Evolutionary conservation across 2,888 invertebrate genomes (phyloP).

Genomic region (Isoperla grammatica): DNA sequence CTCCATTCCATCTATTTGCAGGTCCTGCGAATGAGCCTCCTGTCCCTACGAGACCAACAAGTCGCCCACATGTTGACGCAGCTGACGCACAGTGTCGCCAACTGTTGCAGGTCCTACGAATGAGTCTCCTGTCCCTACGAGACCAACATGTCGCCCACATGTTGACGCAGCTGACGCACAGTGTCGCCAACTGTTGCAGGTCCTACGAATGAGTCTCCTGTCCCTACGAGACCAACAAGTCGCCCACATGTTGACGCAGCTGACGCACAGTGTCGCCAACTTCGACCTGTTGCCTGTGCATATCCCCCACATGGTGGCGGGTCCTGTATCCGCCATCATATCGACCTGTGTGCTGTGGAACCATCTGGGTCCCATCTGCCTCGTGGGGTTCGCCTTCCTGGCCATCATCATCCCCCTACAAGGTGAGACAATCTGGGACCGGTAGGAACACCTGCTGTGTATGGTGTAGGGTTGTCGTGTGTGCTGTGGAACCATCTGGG

Average conservation of each 20-base stretch:
- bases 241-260: background rate
- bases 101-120: conserved; percentile 15
- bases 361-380: conserved; percentile 19
- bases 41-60: background rate
- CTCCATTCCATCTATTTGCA: too few relatives aligned
- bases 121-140: background rate
- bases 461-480: conserved; percentile 1
- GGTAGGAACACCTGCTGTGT: too few relatives aligned
- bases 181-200: background rate
- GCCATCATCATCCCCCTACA: conserved; percentile 14
- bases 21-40: conserved; percentile 10
- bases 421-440: conserved; percentile 3
- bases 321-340: conserved; percentile 9
- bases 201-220: conserved; percentile 5
- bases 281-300: conserved; percentile 12
- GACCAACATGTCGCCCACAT: background rate
- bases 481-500: conserved; percentile 21
- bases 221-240: background rate
- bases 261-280: conserved; percentile 1
- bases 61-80: background rate
- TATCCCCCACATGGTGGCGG: conserved; percentile 13
- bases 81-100: background rate
- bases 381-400: conserved; percentile 17
- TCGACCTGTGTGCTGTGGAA: conserved; percentile 18
- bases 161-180: background rate